Conservation (phyloP, 2,113 vertebrate species). For the Catharus bicknelli region DNA sequence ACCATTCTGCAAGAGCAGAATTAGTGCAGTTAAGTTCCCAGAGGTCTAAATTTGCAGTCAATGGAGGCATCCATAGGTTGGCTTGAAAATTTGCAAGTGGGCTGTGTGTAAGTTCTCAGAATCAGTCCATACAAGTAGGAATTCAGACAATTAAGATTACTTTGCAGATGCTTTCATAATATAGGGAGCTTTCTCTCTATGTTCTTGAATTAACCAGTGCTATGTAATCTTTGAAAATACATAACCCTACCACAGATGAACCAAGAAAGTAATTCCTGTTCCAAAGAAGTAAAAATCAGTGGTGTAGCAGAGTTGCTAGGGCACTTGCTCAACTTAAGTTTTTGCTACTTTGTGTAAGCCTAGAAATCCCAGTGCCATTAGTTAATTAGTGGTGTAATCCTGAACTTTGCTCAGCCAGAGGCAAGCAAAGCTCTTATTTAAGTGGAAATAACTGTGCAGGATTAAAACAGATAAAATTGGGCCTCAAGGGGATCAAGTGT, state of each 20-base stretch:
- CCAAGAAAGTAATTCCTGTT: not conserved
- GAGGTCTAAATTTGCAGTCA: not conserved
- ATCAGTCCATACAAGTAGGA: not conserved
- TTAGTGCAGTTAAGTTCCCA: not conserved
- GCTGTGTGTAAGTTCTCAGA: not conserved
- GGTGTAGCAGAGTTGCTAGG: not conserved
- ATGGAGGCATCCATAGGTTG: not conserved
- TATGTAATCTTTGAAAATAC: not conserved
- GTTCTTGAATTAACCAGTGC: not conserved
- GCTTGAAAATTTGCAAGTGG: not conserved
- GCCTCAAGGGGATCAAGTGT: not conserved
- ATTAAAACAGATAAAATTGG: constrained; percentile 18
- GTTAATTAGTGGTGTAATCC: constrained; percentile 34
- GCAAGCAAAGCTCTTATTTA: constrained; percentile 32
- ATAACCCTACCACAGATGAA: not conserved
- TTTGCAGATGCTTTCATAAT: not conserved
- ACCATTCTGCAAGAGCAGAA: not conserved
- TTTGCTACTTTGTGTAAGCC: not conserved
- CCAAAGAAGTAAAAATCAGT: not conserved
- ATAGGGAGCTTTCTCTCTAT: not conserved
- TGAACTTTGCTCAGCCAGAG: constrained; percentile 21
- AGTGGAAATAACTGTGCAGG: constrained; percentile 12
- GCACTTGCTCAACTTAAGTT: not conserved
- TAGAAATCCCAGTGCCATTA: not conserved
- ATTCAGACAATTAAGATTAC: not conserved